A percentile compares a stretch with the other conserved stretches of the same genome.
phyloP scores from a whole-genome alignment of 2,113 vertebrate genomes.

The Chrysemys picta region DNA sequence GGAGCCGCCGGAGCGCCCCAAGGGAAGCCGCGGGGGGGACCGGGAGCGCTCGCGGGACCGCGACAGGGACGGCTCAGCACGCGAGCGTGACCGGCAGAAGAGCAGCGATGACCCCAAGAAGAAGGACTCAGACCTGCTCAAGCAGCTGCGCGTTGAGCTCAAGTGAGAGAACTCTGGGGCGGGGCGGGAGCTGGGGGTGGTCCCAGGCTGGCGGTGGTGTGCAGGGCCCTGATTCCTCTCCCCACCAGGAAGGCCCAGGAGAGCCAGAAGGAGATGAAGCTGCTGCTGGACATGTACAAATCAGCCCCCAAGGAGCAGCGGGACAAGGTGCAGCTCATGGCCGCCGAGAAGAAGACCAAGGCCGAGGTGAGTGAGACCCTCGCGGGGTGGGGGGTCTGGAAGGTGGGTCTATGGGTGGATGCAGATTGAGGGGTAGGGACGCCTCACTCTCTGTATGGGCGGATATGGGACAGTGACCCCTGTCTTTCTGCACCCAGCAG shows the following conservation, averaged over 20 bases:
- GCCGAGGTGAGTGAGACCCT: conserved; percentile 84
- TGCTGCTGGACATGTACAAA: conserved; percentile 94
- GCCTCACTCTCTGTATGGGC: background rate
- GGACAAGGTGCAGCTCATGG: conserved; percentile 96
- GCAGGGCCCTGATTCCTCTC: background rate
- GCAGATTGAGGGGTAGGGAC: background rate
- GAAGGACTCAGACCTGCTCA: conserved; percentile 90
- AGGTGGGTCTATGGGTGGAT: background rate
- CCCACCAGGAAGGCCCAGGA: conserved; percentile 90
- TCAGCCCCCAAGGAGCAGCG: conserved; percentile 93
- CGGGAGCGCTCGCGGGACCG: conserved; percentile 66
- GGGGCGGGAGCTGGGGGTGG: background rate
- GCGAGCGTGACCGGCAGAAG: conserved; percentile 80
- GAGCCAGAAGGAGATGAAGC: conserved; percentile 96
- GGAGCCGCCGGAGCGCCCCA: conserved; percentile 66
- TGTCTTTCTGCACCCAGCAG: background rate
- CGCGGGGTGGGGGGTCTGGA: background rate
- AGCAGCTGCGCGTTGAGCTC: conserved; percentile 88
- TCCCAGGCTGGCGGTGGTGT: background rate
- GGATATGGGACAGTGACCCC: background rate
- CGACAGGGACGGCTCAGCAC: conserved; percentile 54
- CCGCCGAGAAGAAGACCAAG: conserved; percentile 92
- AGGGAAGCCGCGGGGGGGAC: conserved; percentile 71
- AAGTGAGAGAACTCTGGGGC: conserved; percentile 77
- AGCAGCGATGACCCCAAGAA: conserved; percentile 89